phyloP scores from a whole-genome alignment of 2,113 vertebrate species.

The Bufo bufo region DNA sequence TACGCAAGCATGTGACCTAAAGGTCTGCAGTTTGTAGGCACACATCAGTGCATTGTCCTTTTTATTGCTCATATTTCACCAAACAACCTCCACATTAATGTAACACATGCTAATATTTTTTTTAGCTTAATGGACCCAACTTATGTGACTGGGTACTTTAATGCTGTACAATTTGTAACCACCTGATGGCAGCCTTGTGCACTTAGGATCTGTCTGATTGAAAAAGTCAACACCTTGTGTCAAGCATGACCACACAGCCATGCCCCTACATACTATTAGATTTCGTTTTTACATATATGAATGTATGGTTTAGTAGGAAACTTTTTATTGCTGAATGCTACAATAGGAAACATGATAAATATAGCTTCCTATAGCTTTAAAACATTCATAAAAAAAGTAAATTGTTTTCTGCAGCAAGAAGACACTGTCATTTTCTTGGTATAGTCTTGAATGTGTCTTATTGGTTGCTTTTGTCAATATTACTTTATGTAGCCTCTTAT shows the following conservation, averaged over 20 bases:
- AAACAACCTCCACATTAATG: neutral
- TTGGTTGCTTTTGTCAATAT: neutral
- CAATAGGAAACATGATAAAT: too few relatives aligned
- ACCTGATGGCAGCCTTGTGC: conserved; percentile 7
- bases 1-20: too few relatives aligned
- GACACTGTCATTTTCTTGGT: neutral
- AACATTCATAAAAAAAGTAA: neutral
- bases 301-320: neutral
- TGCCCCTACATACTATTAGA: neutral
- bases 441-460: neutral
- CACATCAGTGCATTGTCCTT: neutral
- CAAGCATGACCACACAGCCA: neutral
- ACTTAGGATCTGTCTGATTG: neutral
- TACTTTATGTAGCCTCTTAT: neutral
- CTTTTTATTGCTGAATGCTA: neutral
- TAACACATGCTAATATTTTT: neutral
- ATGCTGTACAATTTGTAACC: neutral
- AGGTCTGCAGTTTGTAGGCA: too few relatives aligned
- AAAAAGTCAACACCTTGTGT: neutral
- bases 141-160: neutral
- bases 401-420: neutral
- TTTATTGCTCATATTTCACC: neutral
- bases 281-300: neutral
- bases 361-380: too few relatives aligned
- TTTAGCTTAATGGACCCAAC: neutral